Percentiles rank a stretch among this genome's conserved stretches.
These are phyloP conservation scores for Orussus abietinus DNA, from an alignment of 1,140 invertebrate species.

Conservation along the genomic window DNA sequence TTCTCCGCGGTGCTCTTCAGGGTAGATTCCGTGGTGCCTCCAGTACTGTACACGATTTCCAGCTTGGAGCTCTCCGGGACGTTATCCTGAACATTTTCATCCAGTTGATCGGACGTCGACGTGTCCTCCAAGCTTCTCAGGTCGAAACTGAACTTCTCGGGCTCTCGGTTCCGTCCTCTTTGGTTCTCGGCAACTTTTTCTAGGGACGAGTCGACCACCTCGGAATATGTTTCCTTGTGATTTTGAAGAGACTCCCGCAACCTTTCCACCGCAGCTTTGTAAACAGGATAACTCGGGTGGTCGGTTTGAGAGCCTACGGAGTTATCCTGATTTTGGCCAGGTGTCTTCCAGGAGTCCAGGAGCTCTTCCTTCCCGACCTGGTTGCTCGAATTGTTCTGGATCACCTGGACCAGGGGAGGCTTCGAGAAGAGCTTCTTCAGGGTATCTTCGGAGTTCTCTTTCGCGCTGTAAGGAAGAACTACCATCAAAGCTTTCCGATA, in stretches of 20 bases:
- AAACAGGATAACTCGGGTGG: no score
- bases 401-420: conserved; percentile 52
- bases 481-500: conserved; percentile 57
- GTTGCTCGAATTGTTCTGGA: conserved; percentile 26
- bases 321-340: no score
- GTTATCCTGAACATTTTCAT: conserved; percentile 17
- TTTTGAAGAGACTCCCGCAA: conserved; percentile 26
- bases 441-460: conserved; percentile 42
- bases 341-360: conserved; percentile 18
- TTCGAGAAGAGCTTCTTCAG: conserved; percentile 56
- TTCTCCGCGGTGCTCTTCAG: not conserved
- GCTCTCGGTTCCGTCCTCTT: conserved; percentile 20
- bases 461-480: conserved; percentile 54
- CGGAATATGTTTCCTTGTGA: conserved; percentile 27
- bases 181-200: conserved; percentile 10
- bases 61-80: conserved; percentile 21
- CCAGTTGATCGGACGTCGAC: not conserved
- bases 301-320: no score
- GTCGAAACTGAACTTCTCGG: conserved; percentile 41
- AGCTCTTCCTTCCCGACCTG: conserved; percentile 22
- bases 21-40: conserved; percentile 20
- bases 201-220: no score
- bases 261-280: no score
- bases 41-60: conserved; percentile 36
- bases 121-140: conserved; percentile 24